Percentiles rank a stretch among this genome's conserved stretches.
phyloP scores from a whole-genome alignment of 2,797 vertebrate species.

The Limnodromus scolopaceus region DNA sequence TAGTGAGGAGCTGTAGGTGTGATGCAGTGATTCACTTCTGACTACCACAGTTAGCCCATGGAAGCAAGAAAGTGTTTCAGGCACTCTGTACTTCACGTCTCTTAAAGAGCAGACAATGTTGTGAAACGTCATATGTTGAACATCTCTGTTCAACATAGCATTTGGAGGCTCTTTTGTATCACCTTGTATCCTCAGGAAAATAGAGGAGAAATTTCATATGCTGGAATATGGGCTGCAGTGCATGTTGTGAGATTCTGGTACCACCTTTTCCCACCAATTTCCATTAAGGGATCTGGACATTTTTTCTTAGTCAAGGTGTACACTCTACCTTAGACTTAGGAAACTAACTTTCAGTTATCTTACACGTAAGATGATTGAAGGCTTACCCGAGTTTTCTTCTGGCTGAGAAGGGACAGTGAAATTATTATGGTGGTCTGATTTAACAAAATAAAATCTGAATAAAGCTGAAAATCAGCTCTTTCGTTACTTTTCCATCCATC shows the following conservation, averaged over 20 bases:
- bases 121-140: not conserved
- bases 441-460: not conserved
- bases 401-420: not conserved
- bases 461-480: not conserved
- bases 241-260: not conserved
- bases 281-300: not conserved
- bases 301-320: not conserved
- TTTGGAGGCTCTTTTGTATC: not conserved
- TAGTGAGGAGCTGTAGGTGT: not conserved
- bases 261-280: not conserved
- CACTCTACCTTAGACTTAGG: not conserved
- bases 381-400: not conserved
- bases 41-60: not conserved
- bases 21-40: not conserved
- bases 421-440: not conserved
- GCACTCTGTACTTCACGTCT: not conserved
- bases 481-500: not conserved
- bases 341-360: not conserved
- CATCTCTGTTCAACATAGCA: not conserved
- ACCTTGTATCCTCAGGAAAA: not conserved
- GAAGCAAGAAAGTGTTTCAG: not conserved
- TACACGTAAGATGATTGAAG: not conserved
- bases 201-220: not conserved
- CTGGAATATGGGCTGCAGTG: rapidly evolving
- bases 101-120: rapidly evolving